Base-by-base conservation (phyloP, 2,888 invertebrate species). In the Eutolmus rufibarbis region DNA sequence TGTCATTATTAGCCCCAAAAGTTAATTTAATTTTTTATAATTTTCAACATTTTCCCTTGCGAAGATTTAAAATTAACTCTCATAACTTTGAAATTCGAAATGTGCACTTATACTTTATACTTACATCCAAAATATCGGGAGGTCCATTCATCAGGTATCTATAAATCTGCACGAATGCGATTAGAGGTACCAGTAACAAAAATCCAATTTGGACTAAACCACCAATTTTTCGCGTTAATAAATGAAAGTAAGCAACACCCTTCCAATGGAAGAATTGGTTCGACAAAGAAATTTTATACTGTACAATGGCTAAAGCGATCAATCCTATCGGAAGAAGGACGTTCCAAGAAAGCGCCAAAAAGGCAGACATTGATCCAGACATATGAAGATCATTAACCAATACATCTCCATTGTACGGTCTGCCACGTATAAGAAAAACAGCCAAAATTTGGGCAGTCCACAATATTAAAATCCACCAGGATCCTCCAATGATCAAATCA, bases 291-390 rank as follows among this genome's bases (percentile, higher is more conserved):
- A 94, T 94, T 91, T 95, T 96, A 91, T 96, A 96, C 79, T 96
- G 94, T n/a, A 95, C 93, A 82, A 96, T 95, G 66, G 95, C 95
- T 78, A 92, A 88, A 90, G 97, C 97, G 93, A 97, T 95, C 85
- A 97, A 93, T 8, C 96, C 94, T 86, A 97, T 96, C 0, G 98
- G 97, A 90, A 97, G 92, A 86, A 97, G 93, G 2, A 98, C 96
- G 91, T 97, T 98, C 98, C 98, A 98, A 0, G 96, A 96, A 91
- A 98, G 97, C 5, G 96, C 96, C 31, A 97, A 92, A 88, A 97
- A 92, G 9, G 95, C 94, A 0, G 93, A 94, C 94, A 93, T 95
- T 91, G 94, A 90, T 92, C 93, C 88, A 93, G 93, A 93, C 90
- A 93, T 91, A n/a, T 91, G 90, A 78, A 93, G 88, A 88, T 92